Conservation (phyloP, 1,140 invertebrate species). For the Anoplophora glabripennis region DNA sequence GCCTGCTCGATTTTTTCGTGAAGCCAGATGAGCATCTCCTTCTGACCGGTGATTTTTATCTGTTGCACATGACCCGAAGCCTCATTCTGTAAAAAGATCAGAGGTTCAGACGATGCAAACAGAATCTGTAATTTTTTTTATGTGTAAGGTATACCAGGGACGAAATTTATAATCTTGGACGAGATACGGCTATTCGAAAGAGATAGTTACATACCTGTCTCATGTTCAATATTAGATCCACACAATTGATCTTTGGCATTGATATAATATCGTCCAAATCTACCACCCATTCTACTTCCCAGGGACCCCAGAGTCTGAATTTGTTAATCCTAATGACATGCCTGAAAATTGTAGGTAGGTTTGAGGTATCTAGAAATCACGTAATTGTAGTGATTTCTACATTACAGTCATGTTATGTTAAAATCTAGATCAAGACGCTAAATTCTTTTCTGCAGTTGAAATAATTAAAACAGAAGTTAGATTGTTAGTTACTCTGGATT, state of each 20-base stretch:
- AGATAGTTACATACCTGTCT: slow-evolving; percentile 59
- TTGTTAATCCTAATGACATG: slow-evolving; percentile 73
- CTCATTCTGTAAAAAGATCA: slow-evolving; percentile 32
- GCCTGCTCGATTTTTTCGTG: slow-evolving; percentile 70
- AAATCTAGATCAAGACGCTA: too few species aligned
- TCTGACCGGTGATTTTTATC: slow-evolving; percentile 62
- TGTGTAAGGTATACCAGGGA: too few species aligned
- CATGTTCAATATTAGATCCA: slow-evolving; percentile 69
- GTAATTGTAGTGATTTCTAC: too few species aligned
- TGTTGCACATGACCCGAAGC: slow-evolving; percentile 21
- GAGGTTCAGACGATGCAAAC: neutral
- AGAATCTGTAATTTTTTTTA: too few species aligned
- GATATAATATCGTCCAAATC: slow-evolving; percentile 72
- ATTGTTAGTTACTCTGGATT: too few species aligned
- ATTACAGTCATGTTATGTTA: too few species aligned
- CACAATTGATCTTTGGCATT: slow-evolving; percentile 61
- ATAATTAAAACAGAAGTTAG: too few species aligned
- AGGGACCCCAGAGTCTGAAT: slow-evolving; percentile 66
- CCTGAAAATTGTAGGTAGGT: slow-evolving; percentile 48
- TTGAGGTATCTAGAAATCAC: too few species aligned
- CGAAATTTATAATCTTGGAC: too few species aligned
- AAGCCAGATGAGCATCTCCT: slow-evolving; percentile 67
- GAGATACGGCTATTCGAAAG: too few species aligned
- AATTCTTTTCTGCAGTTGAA: too few species aligned
- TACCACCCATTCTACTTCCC: slow-evolving; percentile 75